Base-by-base conservation (phyloP, 1,140 invertebrate species). In the Gerris buenoi region DNA sequence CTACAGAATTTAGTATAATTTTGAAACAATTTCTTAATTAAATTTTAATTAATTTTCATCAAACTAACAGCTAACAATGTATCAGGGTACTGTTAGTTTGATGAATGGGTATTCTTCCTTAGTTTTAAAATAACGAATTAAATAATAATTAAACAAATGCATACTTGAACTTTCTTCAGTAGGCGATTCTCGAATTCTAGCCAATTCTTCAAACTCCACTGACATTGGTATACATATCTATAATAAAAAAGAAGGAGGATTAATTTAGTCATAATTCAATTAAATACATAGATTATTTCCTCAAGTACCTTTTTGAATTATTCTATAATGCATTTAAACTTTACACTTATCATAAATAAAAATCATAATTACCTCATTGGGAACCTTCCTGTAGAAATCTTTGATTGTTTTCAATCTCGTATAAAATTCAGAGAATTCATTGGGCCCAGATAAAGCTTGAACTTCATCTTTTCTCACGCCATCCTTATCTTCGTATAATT, bases 371-470 rank as follows among this genome's bases (percentile, higher is more conserved):
- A 89, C 86, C 80, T 99, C 96, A 81, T 97, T 95, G 2, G 95
- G 95, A 84, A 98, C 92, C 75, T 90, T 89, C 65, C 91, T 85
- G 75, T 98, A 94, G 76, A 97, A 98, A 72, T 98, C 95, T 81
- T 95, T 97, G 28, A 99, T 93, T 67, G 88, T 85, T 76, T 96
- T 96, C 0, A 98, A 80, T 66, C 95, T 83, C 2, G 85, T 85
- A 77, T 99, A 98, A 79, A 99, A 99, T 78, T 99, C 96, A 66
- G 88, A 88, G 79, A 99, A 98, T 76, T 98, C 97, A 82, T 98
- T 98, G 27, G 95, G 95, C 0, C 95, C 96, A 1, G 93, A 95
- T 2, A 99, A 79, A 0, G 92, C 87, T 69, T 93, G 86, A 65
- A 97, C 93, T 82, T 98, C 96, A 72, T 94, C 90, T 79, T 96